Base-by-base conservation (phyloP, 2,113 vertebrate species). In the Chaetorhynchus papuensis region DNA sequence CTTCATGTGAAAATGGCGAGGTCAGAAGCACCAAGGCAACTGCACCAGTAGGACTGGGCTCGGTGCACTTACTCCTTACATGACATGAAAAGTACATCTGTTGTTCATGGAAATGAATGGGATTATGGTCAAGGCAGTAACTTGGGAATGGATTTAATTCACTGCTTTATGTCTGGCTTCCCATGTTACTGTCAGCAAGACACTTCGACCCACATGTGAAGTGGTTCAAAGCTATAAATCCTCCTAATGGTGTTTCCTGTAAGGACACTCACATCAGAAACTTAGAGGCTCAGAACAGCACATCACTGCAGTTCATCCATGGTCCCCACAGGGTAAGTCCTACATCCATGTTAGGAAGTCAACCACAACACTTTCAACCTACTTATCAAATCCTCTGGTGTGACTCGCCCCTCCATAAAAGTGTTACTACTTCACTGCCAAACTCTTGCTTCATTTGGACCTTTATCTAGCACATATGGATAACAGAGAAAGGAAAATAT, bases 141-240 rank as follows among this genome's bases (percentile, higher is more conserved):
- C 33, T 19, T 70, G 64, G n/a, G 64, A 81, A 83, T 20, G 20
- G 15, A n/a, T 85, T 75, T 64, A 49, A 83, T 10, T 69, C 70
- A 57, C 39, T 93, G 64, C 27, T 80, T 65, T 61, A 6, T 8
- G 28, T 37, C 41, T 4, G 1, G 9, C 33, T 66, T 84, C 47
- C 77, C 71, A 33, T 5, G 7, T 27, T 77, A 35, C 39, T 24
- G 20, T 6, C 37, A 68, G 28, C 3, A 39, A 78, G 33, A 70
- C 18, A 33, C 28, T 77, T 3, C 0, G 0, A 77, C 30, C 18
- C 52, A 26, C 16, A 17, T 0, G 10, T 44, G 54, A 69, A 69
- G 31, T 6, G 28, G 45, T 63, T 81, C 69, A 87, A 69, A 93
- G 64, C 54, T 53, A 23, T 53, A 89, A 93, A 89, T 61, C 45